Percentiles rank a stretch among this genome's conserved stretches.
phyloP scores from a whole-genome alignment of 2,113 vertebrate species.

The Tetraodon nigroviridis region DNA sequence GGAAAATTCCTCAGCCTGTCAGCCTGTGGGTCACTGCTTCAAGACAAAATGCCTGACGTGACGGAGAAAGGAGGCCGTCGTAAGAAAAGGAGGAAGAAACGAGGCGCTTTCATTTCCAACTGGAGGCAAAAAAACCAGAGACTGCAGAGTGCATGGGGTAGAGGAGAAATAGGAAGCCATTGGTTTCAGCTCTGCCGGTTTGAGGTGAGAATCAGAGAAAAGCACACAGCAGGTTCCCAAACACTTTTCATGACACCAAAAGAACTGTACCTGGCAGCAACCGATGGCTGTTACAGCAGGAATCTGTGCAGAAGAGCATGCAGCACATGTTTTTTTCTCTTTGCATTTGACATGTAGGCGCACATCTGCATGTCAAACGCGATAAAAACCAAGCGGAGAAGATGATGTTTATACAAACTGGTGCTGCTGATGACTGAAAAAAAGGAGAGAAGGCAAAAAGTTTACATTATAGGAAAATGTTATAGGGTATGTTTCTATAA shows the following conservation, averaged over 20 bases:
- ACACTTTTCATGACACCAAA: conserved; percentile 26
- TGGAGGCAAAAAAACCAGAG: conserved; percentile 11
- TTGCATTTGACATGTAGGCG: conserved; percentile 20
- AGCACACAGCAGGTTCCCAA: conserved; percentile 20
- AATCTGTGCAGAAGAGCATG: conserved; percentile 13
- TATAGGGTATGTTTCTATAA: not conserved
- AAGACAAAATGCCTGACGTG: conserved; percentile 43
- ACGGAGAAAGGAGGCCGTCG: conserved; percentile 13
- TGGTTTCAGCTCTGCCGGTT: conserved; percentile 28
- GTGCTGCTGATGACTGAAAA: conserved; percentile 11
- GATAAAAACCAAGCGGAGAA: too few relatives aligned
- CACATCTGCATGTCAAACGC: conserved; percentile 42
- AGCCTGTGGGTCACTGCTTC: conserved; percentile 52
- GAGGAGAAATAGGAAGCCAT: not conserved
- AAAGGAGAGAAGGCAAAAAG: too few relatives aligned
- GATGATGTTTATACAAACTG: not conserved
- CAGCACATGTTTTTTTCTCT: conserved; percentile 8
- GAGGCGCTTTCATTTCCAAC: conserved; percentile 31
- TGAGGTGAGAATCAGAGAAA: conserved; percentile 35
- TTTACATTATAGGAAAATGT: too few relatives aligned
- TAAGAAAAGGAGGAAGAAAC: conserved; percentile 9
- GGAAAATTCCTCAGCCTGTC: conserved; percentile 17
- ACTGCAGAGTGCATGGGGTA: not conserved
- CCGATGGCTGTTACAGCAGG: conserved; percentile 36
- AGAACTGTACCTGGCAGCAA: conserved; percentile 33